Percentiles rank a stretch among this genome's conserved stretches.
Evolutionary conservation across 1,140 invertebrate species (phyloP).

Genomic region (Penaeus vannamei): DNA sequence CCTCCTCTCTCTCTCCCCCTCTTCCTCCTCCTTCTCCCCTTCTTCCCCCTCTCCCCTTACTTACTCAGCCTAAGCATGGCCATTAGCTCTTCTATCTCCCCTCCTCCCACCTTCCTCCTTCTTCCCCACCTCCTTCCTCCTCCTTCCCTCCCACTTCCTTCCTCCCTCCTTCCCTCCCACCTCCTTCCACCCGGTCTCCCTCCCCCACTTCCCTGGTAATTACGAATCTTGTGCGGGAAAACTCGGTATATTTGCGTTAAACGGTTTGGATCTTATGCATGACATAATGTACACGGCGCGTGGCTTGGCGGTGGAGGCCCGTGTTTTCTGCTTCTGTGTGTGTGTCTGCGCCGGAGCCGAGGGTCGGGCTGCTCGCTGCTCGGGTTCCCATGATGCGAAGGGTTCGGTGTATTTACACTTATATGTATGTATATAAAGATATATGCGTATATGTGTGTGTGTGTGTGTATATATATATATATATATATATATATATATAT

Average conservation of each 20-base stretch:
- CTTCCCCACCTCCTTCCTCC: neutral
- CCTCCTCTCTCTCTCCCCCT: neutral
- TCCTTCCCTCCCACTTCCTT: neutral
- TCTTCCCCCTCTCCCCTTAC: neutral
- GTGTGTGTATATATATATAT: neutral
- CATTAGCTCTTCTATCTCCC: neutral
- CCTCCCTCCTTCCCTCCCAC: neutral
- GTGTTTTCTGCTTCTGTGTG: too few relatives aligned
- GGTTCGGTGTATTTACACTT: neutral
- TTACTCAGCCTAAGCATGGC: neutral
- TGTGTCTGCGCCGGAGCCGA: too few relatives aligned
- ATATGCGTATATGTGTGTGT: neutral
- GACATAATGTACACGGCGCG: too few relatives aligned
- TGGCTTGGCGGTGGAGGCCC: too few relatives aligned
- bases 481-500: neutral
- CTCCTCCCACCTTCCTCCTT: neutral
- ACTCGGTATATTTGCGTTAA: too few relatives aligned
- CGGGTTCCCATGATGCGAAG: neutral
- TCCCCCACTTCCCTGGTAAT: neutral
- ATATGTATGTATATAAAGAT: slow-evolving; percentile 2
- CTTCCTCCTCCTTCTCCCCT: neutral
- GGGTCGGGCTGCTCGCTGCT: neutral
- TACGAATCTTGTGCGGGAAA: too few relatives aligned
- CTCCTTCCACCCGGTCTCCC: neutral
- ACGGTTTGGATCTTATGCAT: too few relatives aligned